phyloP scores from a whole-genome alignment of 2,888 invertebrate species.

The Xestoiulus laeticollis region DNA sequence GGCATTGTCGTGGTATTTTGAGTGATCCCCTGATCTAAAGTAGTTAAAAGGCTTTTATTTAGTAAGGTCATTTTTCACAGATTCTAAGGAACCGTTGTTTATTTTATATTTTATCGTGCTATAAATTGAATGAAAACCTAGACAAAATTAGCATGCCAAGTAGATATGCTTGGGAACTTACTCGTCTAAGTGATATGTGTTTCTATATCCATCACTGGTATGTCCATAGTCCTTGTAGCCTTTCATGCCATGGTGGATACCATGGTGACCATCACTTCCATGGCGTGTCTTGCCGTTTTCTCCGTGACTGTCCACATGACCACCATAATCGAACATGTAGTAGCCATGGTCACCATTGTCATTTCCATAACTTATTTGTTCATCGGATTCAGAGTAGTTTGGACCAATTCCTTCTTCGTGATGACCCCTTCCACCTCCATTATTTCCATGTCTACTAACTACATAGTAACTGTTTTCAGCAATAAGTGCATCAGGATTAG shows the following conservation, averaged over 20 bases:
- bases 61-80: too few relatives aligned
- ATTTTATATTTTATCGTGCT: too few relatives aligned
- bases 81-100: too few relatives aligned
- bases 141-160: neutral
- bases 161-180: slow-evolving; percentile 24
- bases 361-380: slow-evolving; percentile 69
- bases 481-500: neutral
- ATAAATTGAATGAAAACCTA: neutral
- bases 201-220: slow-evolving; percentile 51
- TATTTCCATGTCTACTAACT: slow-evolving; percentile 55
- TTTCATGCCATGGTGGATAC: slow-evolving; percentile 66
- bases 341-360: slow-evolving; percentile 68
- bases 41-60: too few relatives aligned
- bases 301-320: slow-evolving; percentile 66
- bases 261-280: slow-evolving; percentile 67
- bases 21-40: slow-evolving; percentile 53
- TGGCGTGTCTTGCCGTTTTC: slow-evolving; percentile 70
- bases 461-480: neutral
- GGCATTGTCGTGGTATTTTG: slow-evolving; percentile 53
- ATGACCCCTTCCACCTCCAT: slow-evolving; percentile 57
- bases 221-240: slow-evolving; percentile 53
- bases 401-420: neutral
- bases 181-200: slow-evolving; percentile 52
- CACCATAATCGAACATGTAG: slow-evolving; percentile 59
- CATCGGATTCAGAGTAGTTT: slow-evolving; percentile 59